phyloP scores from a whole-genome alignment of 2,888 invertebrate genomes.

The Temnothorax rugatulus region DNA sequence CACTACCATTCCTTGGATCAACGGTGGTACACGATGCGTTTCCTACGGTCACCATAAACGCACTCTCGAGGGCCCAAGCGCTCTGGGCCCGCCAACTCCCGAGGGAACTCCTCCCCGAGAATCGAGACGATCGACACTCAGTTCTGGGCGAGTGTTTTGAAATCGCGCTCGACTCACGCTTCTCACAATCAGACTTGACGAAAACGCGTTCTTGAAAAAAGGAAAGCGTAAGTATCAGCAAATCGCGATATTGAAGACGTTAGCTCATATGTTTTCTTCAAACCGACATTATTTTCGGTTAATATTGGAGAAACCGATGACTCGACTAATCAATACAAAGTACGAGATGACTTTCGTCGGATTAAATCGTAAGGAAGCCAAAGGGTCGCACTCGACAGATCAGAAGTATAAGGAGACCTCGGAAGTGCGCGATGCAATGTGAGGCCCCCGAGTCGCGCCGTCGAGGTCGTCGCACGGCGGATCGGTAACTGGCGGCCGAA shows the following conservation, averaged over 20 bases:
- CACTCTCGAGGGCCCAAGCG: not conserved
- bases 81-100: conserved; percentile 10
- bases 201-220: conserved; percentile 36
- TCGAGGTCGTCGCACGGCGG: conserved; percentile 69
- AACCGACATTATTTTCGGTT: not conserved
- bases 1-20: conserved; percentile 66
- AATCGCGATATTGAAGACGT: not conserved
- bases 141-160: not conserved
- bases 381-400: not conserved
- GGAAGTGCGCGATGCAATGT: conserved; percentile 22
- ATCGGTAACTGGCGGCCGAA: conserved; percentile 60
- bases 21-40: conserved; percentile 55
- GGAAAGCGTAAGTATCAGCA: not conserved
- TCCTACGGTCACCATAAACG: conserved; percentile 58
- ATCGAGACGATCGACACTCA: conserved; percentile 19
- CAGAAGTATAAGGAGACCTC: not conserved
- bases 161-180: conserved; percentile 2
- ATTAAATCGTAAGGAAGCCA: conserved; percentile 4
- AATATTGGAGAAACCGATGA: conserved; percentile 5
- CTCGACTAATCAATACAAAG: not conserved
- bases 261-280: not conserved
- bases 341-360: not conserved
- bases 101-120: conserved; percentile 4
- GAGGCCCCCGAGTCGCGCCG: not conserved
- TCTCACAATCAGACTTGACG: conserved; percentile 20